Evolutionary conservation across 1,140 invertebrate species (phyloP).

Genomic region (Tetramorium parvispinum): DNA sequence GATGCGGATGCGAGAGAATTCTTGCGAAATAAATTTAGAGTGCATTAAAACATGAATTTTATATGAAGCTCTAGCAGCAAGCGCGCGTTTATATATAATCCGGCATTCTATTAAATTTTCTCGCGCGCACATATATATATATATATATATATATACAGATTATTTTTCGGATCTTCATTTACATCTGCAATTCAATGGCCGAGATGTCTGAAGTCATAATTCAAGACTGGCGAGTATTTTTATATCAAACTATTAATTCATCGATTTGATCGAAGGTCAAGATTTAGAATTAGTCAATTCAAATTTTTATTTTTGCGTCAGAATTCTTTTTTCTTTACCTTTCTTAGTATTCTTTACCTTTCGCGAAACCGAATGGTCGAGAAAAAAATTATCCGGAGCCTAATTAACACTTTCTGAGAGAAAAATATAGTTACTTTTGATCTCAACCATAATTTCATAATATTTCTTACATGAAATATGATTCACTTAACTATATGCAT

Average conservation of each 20-base stretch:
- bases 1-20: conserved; percentile 16
- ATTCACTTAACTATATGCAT: no score
- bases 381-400: conserved; percentile 66
- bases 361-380: conserved; percentile 21
- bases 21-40: conserved; percentile 32
- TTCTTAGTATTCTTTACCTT: conserved; percentile 11
- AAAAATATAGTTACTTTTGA: no score
- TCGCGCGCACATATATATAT: background rate
- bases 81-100: conserved; percentile 15
- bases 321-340: no score
- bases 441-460: no score
- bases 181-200: background rate
- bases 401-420: conserved; percentile 62
- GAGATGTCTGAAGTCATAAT: background rate
- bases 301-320: background rate
- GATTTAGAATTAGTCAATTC: background rate
- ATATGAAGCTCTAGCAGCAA: conserved; percentile 28
- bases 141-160: conserved; percentile 4
- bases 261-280: background rate
- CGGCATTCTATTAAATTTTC: conserved; percentile 45
- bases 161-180: conserved; percentile 4
- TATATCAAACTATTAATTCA: background rate
- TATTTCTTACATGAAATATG: no score
- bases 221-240: background rate
- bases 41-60: conserved; percentile 44